A percentile compares a stretch with the other conserved stretches of the same genome.
These are phyloP conservation scores for Heptranchias perlo DNA, from an alignment of 2,113 vertebrate species.

Conservation along the genomic window DNA sequence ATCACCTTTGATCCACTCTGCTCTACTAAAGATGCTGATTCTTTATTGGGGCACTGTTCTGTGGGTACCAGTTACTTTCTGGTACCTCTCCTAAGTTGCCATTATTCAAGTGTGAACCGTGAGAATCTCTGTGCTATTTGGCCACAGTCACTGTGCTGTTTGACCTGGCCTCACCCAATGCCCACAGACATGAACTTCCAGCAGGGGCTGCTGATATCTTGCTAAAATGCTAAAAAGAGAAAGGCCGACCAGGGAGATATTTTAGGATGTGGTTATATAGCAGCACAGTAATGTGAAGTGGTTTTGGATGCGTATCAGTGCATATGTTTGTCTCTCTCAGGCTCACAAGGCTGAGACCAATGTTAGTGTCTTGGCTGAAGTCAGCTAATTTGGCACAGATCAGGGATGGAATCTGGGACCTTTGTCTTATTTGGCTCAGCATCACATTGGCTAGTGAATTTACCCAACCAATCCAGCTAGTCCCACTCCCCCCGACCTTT, in stretches of 20 bases:
- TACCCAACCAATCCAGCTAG: neutral
- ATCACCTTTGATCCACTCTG: neutral
- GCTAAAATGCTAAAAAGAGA: too few relatives aligned
- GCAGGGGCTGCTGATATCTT: too few relatives aligned
- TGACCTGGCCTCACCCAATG: too few relatives aligned
- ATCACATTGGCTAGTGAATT: neutral
- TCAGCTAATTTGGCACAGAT: neutral
- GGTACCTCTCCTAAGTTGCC: neutral
- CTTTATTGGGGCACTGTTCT: neutral
- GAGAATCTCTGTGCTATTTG: too few relatives aligned
- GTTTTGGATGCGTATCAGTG: neutral
- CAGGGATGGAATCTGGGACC: neutral
- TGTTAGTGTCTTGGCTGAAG: neutral
- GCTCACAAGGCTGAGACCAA: neutral
- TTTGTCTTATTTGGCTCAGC: neutral
- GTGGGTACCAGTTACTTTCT: neutral
- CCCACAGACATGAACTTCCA: too few relatives aligned
- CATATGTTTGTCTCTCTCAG: neutral
- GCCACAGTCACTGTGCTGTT: too few relatives aligned
- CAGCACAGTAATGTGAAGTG: neutral
- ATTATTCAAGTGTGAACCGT: neutral
- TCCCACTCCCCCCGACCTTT: too few relatives aligned
- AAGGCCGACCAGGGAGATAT: too few relatives aligned
- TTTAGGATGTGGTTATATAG: neutral
- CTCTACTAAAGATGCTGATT: neutral